Conservation (phyloP, 2,888 invertebrate species). For the Pterostichus madidus region DNA sequence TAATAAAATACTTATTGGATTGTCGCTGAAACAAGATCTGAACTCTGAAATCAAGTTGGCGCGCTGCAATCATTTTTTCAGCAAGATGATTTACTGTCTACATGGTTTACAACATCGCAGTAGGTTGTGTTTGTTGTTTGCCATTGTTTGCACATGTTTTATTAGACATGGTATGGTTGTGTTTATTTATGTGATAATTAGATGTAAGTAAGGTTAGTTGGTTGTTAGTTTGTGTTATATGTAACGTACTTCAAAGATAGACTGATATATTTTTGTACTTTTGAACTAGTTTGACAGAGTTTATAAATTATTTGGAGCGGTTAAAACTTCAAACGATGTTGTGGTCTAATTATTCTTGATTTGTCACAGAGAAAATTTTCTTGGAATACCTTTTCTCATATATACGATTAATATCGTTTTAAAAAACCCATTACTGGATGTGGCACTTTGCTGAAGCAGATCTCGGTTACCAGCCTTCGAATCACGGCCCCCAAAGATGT, state of each 20-base stretch:
- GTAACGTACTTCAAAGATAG: not conserved
- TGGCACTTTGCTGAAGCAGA: too few species aligned
- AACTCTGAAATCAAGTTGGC: not conserved
- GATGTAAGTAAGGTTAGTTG: not conserved
- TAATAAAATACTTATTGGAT: too few species aligned
- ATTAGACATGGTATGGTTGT: not conserved
- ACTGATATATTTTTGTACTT: not conserved
- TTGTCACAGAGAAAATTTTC: too few species aligned
- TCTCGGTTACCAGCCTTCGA: too few species aligned
- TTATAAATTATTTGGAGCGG: too few species aligned
- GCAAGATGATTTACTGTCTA: not conserved
- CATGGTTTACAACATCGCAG: not conserved
- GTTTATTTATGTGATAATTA: constrained; percentile 25
- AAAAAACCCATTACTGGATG: too few species aligned
- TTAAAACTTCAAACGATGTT: too few species aligned
- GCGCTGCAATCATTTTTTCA: not conserved
- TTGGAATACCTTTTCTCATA: too few species aligned
- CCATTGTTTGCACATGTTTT: constrained; percentile 10
- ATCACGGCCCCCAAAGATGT: too few species aligned
- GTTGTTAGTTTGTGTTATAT: not conserved
- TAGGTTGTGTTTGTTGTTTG: not conserved
- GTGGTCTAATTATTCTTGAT: too few species aligned
- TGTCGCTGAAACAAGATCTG: not conserved
- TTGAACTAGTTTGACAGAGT: too few species aligned
- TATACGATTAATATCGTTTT: too few species aligned